Percentiles rank a stretch among this genome's conserved stretches.
Evolutionary conservation across 2,113 vertebrate species (phyloP).

Genomic region (Uria aalge): DNA sequence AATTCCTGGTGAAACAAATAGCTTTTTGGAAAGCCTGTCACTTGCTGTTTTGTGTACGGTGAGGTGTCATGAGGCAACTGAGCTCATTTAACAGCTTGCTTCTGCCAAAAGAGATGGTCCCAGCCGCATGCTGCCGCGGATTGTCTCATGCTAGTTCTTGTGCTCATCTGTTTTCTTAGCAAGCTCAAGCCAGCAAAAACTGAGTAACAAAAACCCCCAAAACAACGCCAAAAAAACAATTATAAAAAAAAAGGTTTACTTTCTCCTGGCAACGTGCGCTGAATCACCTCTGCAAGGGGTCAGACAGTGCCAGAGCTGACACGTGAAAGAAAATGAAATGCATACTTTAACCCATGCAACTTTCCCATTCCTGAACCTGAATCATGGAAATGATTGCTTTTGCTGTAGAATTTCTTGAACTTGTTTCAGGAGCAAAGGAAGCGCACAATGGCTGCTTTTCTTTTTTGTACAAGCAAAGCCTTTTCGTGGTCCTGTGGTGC

Average conservation of each 20-base stretch:
- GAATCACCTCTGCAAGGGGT: background rate
- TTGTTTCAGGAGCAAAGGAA: background rate
- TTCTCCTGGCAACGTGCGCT: background rate
- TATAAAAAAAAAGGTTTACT: background rate
- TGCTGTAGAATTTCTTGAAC: background rate
- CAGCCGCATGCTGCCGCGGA: background rate
- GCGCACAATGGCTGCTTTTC: background rate
- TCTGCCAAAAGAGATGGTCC: constrained; percentile 6
- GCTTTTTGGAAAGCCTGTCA: constrained; percentile 48
- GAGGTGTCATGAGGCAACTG: constrained; percentile 46
- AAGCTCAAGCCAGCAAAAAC: background rate
- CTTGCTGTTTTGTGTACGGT: constrained; percentile 40
- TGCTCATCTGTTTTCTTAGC: background rate
- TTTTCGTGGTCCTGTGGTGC: background rate
- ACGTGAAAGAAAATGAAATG: background rate
- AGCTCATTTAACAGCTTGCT: constrained; percentile 31
- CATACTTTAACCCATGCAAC: background rate
- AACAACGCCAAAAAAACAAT: background rate
- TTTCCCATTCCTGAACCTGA: background rate
- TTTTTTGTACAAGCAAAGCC: background rate
- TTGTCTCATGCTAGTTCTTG: background rate
- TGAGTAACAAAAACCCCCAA: background rate
- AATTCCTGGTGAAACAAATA: constrained; percentile 42
- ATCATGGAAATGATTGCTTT: background rate
- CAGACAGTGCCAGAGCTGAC: background rate